A percentile compares a stretch with the other conserved stretches of the same genome.
These are phyloP conservation scores for Amia ocellicauda DNA, from an alignment of 2,113 vertebrate species.

Conservation along the genomic window DNA sequence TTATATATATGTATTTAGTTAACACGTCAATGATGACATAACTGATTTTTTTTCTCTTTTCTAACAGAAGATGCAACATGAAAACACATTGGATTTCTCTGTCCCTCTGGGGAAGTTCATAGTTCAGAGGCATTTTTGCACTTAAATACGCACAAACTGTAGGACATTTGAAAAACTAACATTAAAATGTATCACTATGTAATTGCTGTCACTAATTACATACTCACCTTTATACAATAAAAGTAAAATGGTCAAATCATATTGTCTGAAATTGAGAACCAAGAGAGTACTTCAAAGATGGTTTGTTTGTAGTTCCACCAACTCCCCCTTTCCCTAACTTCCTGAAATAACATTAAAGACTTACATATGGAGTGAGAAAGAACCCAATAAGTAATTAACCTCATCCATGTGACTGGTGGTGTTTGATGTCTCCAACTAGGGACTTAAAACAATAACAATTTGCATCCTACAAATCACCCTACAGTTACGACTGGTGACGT, in stretches of 20 bases:
- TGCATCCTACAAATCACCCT: conserved; percentile 27
- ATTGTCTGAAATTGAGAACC: conserved; percentile 58
- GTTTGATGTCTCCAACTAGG: conserved; percentile 37
- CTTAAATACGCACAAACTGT: too few relatives aligned
- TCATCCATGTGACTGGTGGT: conserved; percentile 23
- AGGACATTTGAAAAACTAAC: too few relatives aligned
- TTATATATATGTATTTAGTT: too few relatives aligned
- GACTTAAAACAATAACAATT: conserved; percentile 32
- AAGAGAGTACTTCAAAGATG: conserved; percentile 48
- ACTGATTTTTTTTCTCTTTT: too few relatives aligned
- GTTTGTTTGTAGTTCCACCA: conserved; percentile 44
- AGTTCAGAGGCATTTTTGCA: too few relatives aligned
- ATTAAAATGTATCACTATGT: too few relatives aligned
- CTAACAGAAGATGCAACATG: too few relatives aligned
- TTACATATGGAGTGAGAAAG: conserved; percentile 48
- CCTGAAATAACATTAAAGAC: conserved; percentile 47
- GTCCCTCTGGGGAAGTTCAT: too few relatives aligned
- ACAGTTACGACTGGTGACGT: conserved; percentile 25
- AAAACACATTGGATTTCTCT: too few relatives aligned
- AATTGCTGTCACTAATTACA: too few relatives aligned
- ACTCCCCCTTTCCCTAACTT: conserved; percentile 30
- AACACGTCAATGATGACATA: too few relatives aligned
- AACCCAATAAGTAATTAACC: conserved; percentile 33
- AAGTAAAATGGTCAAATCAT: not conserved
- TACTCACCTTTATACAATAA: not conserved